Evolutionary conservation across 2,113 vertebrate species (phyloP).

Genomic region (Seriola dumerili): DNA sequence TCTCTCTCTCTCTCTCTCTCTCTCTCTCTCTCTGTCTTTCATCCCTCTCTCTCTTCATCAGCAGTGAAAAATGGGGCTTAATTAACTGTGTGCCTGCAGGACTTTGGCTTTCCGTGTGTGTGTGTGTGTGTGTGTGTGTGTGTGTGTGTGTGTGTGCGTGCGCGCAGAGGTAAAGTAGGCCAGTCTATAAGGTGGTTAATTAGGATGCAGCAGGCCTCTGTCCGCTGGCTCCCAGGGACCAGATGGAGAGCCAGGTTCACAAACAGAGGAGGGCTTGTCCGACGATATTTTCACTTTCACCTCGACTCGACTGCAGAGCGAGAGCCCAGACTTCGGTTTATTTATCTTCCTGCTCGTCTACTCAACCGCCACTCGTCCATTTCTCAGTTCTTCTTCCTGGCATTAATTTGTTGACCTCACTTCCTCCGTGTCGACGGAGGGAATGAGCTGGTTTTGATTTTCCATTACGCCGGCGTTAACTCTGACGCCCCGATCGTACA

Average conservation of each 20-base stretch:
- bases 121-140: slow-evolving; percentile 51
- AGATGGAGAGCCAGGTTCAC: slow-evolving; percentile 78
- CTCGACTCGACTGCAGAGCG: slow-evolving; percentile 25
- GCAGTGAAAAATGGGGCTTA: slow-evolving; percentile 78
- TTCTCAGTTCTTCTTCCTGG: rapidly evolving
- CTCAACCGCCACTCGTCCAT: not conserved
- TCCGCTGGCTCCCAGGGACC: slow-evolving; percentile 76
- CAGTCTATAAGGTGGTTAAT: slow-evolving; percentile 85
- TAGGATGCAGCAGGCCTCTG: slow-evolving; percentile 81
- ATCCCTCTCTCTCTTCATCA: slow-evolving; percentile 71
- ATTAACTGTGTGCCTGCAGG: slow-evolving; percentile 79
- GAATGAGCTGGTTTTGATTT: not conserved
- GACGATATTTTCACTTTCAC: slow-evolving; percentile 40
- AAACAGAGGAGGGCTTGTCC: slow-evolving; percentile 69
- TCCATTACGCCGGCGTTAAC: not conserved
- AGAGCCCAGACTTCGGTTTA: slow-evolving; percentile 6
- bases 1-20: slow-evolving; percentile 26
- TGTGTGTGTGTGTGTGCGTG: slow-evolving; percentile 43
- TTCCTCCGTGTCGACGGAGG: not conserved
- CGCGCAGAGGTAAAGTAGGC: slow-evolving; percentile 77
- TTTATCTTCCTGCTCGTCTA: not conserved
- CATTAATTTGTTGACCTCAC: not conserved
- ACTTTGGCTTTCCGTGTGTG: slow-evolving; percentile 62
- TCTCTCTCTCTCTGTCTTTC: slow-evolving; percentile 54
- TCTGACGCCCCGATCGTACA: too few relatives aligned